Percentiles rank a stretch among this genome's conserved stretches.
Evolutionary conservation across 2,888 invertebrate genomes (phyloP).

Genomic region (Thyatira batis): DNA sequence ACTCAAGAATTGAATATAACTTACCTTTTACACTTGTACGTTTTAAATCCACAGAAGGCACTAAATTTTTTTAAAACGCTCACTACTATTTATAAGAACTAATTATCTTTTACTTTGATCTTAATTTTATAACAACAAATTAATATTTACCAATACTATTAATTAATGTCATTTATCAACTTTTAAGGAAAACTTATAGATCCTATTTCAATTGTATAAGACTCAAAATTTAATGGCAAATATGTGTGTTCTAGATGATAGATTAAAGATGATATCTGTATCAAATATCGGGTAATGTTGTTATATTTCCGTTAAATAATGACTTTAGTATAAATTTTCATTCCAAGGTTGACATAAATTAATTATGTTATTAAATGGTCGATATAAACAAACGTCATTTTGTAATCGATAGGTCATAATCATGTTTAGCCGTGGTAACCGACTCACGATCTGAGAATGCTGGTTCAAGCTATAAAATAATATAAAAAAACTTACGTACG

Average conservation of each 20-base stretch:
- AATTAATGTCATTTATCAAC: conserved; percentile 4
- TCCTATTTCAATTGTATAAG: neutral
- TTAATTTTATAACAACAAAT: neutral
- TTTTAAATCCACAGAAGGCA: neutral
- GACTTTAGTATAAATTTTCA: conserved; percentile 9
- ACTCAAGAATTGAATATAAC: no score
- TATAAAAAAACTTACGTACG: no score
- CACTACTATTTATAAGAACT: conserved; percentile 7
- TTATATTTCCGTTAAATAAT: conserved; percentile 27
- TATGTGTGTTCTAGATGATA: neutral
- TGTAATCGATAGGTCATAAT: no score
- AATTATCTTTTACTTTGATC: neutral
- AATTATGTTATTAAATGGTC: conserved; percentile 6
- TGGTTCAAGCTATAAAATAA: no score
- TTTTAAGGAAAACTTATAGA: neutral
- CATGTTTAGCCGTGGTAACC: no score
- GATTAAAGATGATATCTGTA: conserved; percentile 30
- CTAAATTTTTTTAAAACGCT: neutral
- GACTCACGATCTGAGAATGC: no score
- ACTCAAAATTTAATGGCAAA: conserved; percentile 10
- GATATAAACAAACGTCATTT: neutral
- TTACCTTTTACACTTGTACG: neutral
- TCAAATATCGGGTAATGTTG: conserved; percentile 23
- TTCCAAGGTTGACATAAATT: conserved; percentile 7
- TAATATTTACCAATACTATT: conserved; percentile 1